Conservation (phyloP, 2,113 vertebrate species). For the Scophthalmus maximus region DNA sequence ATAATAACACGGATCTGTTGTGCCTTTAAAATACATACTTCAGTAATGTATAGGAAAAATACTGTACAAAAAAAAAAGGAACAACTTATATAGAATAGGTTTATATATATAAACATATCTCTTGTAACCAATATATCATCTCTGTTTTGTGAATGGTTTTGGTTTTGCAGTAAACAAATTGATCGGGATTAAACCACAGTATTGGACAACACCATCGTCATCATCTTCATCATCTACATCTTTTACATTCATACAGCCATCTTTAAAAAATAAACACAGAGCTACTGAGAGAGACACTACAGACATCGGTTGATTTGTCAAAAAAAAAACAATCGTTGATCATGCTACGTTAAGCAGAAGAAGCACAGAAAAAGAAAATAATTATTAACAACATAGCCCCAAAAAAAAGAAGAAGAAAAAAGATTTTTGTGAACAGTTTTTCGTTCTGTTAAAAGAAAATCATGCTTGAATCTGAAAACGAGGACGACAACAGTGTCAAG, state of each 20-base stretch:
- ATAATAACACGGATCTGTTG: constrained; percentile 81
- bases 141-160: constrained; percentile 76
- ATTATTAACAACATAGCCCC: constrained; percentile 50
- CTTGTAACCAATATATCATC: constrained; percentile 87
- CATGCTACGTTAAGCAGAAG: constrained; percentile 68
- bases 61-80: constrained; percentile 95
- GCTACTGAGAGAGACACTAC: constrained; percentile 77
- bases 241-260: constrained; percentile 90
- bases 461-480: constrained; percentile 71
- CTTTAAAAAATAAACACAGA: constrained; percentile 57
- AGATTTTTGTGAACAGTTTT: constrained; percentile 41
- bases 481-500: constrained; percentile 54
- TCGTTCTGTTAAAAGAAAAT: constrained; percentile 61
- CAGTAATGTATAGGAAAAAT: constrained; percentile 95
- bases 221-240: constrained; percentile 78
- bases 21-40: constrained; percentile 93
- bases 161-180: constrained; percentile 80
- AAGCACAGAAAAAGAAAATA: constrained; percentile 49
- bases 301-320: constrained; percentile 54
- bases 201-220: constrained; percentile 88
- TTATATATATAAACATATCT: constrained; percentile 96
- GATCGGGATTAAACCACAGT: constrained; percentile 88
- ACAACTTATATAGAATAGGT: constrained; percentile 88
- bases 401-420: neutral
- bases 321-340: constrained; percentile 53